Evolutionary conservation across 2,797 vertebrate species (phyloP), one percentile per base, ranked within the genome.

Genomic region (Lindbergichthys nudifrons): DNA sequence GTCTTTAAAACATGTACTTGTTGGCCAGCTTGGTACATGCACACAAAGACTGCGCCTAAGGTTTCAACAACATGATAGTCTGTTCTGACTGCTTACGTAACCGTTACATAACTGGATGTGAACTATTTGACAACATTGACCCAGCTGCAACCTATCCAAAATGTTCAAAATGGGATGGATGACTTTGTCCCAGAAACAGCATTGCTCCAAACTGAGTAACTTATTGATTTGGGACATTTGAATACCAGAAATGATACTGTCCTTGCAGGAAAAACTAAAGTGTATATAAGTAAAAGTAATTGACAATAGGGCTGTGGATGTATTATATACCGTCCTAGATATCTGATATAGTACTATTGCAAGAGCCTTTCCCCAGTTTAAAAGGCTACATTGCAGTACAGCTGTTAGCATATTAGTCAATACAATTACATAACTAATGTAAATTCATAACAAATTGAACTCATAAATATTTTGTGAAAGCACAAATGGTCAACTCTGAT

Each of bases 21-120:
- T 11, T 5, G 63, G 45, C 53, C 57, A 36, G 5, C 32, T 58
- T 46, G 52, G 30, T 30, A 30, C 59, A 58, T 8, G 56, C 26
- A 53, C 73, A 58, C 58, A 32, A 64, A 30, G 11, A 54, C 10
- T 0, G 58, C 0, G 26, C n/a, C 66, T 60, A 69, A 18, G 65
- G 70, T 73, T 79, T 58, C 14, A 43, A 61, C 9, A 43, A 70
- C 23, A 68, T n/a, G 47, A 60, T 51, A 58, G 43, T 2, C 12
- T 9, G 47, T 19, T 36, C 32, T 78, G 74, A 77, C 43, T 23
- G 53, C 30, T 74, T 45, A 32, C 18, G 18, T 61, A n/a, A 74
- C 56, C 10, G 50, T 91, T 87, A 80, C 51, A 45, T 75, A 83
- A 90, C 42, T 59, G 67, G 13, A 76, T 67, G 18, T 32, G 57